These are phyloP conservation scores for Caenorhabditis uteleia DNA, from an alignment of 2,888 invertebrate genomes.

Conservation along the genomic window DNA sequence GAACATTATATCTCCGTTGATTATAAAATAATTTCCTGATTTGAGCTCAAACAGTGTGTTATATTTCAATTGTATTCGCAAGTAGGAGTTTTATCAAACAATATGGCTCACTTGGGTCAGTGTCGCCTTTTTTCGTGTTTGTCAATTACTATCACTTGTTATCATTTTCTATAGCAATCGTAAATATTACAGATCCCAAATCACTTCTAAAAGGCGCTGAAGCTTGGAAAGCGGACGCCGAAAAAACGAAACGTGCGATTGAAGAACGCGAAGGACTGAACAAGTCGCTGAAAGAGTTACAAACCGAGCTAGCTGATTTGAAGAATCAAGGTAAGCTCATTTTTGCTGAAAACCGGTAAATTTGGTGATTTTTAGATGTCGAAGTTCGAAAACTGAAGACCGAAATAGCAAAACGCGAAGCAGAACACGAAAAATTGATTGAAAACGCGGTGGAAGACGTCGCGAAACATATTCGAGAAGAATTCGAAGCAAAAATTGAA, in stretches of 20 bases:
- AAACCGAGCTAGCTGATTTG: slow-evolving; percentile 73
- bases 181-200: slow-evolving; percentile 71
- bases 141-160: too few species aligned
- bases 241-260: slow-evolving; percentile 72
- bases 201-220: slow-evolving; percentile 71
- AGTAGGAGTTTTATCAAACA: too few species aligned
- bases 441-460: slow-evolving; percentile 23
- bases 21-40: too few species aligned
- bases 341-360: too few species aligned
- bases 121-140: too few species aligned
- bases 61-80: too few species aligned
- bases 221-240: slow-evolving; percentile 71
- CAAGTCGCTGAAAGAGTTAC: slow-evolving; percentile 73
- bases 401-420: slow-evolving; percentile 43
- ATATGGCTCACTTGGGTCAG: too few species aligned
- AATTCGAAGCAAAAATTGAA: slow-evolving; percentile 25
- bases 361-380: slow-evolving; percentile 70
- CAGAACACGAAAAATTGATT: slow-evolving; percentile 41
- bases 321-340: slow-evolving; percentile 71
- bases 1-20: too few species aligned
- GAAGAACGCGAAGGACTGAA: slow-evolving; percentile 73
- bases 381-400: slow-evolving; percentile 74
- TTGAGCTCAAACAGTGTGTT: too few species aligned
- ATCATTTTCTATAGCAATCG: too few species aligned
- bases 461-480: slow-evolving; percentile 31